These are phyloP conservation scores for Anomalospiza imberbis DNA, from an alignment of 2,797 vertebrate species.

Conservation along the genomic window DNA sequence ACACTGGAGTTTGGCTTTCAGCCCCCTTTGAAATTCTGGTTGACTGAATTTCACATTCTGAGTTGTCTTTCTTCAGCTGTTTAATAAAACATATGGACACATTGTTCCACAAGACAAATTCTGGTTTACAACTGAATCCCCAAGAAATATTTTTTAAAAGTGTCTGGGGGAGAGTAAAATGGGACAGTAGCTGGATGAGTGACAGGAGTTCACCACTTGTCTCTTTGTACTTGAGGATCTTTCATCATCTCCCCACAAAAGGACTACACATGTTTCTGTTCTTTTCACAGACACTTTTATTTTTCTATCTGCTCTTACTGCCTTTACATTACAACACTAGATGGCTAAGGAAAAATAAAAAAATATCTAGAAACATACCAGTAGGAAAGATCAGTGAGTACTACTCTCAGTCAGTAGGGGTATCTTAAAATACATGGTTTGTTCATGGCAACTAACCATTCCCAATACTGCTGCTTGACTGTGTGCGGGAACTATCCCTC, in stretches of 20 bases:
- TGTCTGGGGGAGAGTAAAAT: background rate
- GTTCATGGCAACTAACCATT: background rate
- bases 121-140: slow-evolving; percentile 16
- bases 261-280: background rate
- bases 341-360: slow-evolving; percentile 8
- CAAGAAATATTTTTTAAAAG: background rate
- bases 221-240: slow-evolving; percentile 13
- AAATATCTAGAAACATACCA: background rate
- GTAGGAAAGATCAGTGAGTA: slow-evolving; percentile 12
- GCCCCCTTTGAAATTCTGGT: background rate
- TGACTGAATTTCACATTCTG: background rate
- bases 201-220: background rate
- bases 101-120: slow-evolving; percentile 36
- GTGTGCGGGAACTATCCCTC: background rate
- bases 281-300: slow-evolving; percentile 3
- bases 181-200: background rate
- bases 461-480: background rate
- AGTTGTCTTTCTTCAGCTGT: background rate
- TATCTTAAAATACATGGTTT: slow-evolving; percentile 7
- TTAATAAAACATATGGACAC: slow-evolving; percentile 41
- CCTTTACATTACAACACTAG: background rate
- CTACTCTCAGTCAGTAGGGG: background rate
- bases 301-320: slow-evolving; percentile 17
- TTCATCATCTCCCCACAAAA: background rate
- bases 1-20: background rate